A percentile compares a stretch with the other conserved stretches of the same genome.
These are phyloP conservation scores for Anguilla obscura DNA, from an alignment of 2,797 vertebrate genomes.

Conservation along the genomic window DNA sequence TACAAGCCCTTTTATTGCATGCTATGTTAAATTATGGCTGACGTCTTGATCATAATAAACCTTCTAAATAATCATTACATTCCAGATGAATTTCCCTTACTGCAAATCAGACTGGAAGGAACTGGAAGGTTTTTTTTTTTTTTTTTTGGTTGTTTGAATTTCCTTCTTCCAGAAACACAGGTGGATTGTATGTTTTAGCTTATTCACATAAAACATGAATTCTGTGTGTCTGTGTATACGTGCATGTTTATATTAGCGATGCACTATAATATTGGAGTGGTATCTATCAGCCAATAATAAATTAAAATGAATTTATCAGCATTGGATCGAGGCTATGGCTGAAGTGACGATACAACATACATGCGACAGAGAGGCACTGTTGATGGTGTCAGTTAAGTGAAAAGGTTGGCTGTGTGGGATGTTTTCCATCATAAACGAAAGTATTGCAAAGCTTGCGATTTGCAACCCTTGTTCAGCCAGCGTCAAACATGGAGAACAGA, in stretches of 20 bases:
- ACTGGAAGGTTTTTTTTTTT: background rate
- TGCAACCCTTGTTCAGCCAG: too few species aligned
- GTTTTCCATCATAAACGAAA: background rate
- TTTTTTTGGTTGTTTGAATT: conserved; percentile 3
- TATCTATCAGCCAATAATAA: too few species aligned
- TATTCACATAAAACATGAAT: background rate
- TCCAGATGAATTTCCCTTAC: background rate
- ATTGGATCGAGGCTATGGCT: background rate
- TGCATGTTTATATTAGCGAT: background rate
- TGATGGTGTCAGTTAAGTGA: background rate
- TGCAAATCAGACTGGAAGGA: conserved; percentile 26
- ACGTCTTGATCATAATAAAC: background rate
- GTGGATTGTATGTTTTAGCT: background rate
- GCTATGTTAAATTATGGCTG: background rate
- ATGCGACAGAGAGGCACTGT: too few species aligned
- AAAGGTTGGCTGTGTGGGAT: background rate
- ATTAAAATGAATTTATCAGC: background rate
- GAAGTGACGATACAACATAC: background rate
- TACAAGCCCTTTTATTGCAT: background rate
- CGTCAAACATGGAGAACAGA: background rate
- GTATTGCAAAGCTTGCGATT: too few species aligned
- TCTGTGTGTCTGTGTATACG: background rate
- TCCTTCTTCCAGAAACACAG: background rate
- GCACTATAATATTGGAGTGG: too few species aligned
- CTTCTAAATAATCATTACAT: background rate